Evolutionary conservation across 37 sponge, comb jelly and placozoan species (phyloP), one percentile per base, ranked within the genome.

Genomic region (Mnemiopsis leidyi): DNA sequence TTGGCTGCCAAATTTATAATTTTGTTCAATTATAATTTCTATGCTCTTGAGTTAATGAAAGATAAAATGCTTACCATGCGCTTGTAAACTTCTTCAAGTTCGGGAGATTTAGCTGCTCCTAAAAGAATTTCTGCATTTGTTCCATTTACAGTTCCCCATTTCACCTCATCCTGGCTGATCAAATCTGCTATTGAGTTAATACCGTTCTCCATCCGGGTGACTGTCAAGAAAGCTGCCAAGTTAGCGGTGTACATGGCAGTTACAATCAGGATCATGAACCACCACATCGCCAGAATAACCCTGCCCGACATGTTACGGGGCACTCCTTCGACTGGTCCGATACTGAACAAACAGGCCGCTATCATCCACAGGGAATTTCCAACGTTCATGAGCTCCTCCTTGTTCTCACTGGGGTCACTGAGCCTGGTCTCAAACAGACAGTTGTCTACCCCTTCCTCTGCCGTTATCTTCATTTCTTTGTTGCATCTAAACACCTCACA

Each of bases 311-410:
- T 85, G 90, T 85, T 85, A 20, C 90, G 90, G 23, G 90, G 90
- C 29, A 85, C 90, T 38, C 90, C 90, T 61, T 85, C 90, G 61
- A 85, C 90, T 9, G 90, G 90, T 39, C 90, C 90, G 61, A 85
- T 85, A 28, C 90, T 85, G 61, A 85, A 85, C 36, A 85, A 37
- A 85, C 90, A 85, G 36, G 90, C 90, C 3, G 90, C 90, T 85
- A 85, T 85, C 90, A 85, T 85, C 90, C 90, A 85, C 90, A 85
- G 90, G 28, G 90, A 85, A 28, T 85, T 85, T 1, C 90, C 90
- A 7, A 85, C 61, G 48, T 85, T 85, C 90, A 85, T 85, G 0
- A 85, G 61, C 29, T 85, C 90, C 29, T 85, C 90, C 23, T 37
- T 85, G 48, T 85, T 85, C 61, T 85, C 90, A 40, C 90, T 85